phyloP scores from a whole-genome alignment of 2,888 invertebrate genomes.

The Myathropa florea region DNA sequence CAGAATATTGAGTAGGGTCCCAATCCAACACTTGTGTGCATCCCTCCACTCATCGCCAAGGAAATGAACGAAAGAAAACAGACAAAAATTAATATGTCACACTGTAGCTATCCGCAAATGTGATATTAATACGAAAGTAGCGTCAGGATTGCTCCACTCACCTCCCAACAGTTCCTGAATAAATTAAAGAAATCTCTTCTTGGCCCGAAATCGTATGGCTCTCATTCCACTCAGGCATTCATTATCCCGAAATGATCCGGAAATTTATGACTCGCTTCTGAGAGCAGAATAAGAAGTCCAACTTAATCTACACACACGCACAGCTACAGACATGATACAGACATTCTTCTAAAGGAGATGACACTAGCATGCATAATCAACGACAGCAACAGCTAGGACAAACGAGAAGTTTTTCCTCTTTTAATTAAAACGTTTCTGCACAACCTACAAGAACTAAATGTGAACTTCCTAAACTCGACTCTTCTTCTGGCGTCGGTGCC shows the following conservation, averaged over 20 bases:
- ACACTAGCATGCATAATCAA: slow-evolving; percentile 16
- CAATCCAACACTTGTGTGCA: not conserved
- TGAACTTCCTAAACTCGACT: slow-evolving; percentile 25
- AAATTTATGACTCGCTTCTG: slow-evolving; percentile 41
- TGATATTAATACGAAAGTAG: not conserved
- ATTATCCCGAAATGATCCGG: slow-evolving; percentile 34
- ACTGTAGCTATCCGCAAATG: not conserved
- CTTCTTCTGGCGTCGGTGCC: not conserved
- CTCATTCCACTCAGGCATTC: slow-evolving; percentile 4
- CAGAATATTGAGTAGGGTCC: too few relatives aligned
- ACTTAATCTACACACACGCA: slow-evolving; percentile 17
- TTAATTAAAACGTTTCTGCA: slow-evolving; percentile 51
- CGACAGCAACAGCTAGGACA: not conserved
- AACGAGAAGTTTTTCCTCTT: slow-evolving; percentile 23
- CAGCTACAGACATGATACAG: not conserved
- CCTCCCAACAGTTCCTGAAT: slow-evolving; percentile 4
- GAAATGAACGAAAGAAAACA: not conserved
- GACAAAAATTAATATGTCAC: not conserved
- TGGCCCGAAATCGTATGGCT: not conserved
- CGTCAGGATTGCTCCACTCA: not conserved
- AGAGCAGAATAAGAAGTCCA: slow-evolving; percentile 28
- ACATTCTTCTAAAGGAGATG: not conserved
- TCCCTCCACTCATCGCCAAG: not conserved
- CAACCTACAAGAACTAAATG: slow-evolving; percentile 17
- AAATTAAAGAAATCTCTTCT: slow-evolving; percentile 19